Percentiles rank a stretch among this genome's conserved stretches.
Conservation (phyloP, 1,140 invertebrate genomes). For the Callitettix versicolor region DNA sequence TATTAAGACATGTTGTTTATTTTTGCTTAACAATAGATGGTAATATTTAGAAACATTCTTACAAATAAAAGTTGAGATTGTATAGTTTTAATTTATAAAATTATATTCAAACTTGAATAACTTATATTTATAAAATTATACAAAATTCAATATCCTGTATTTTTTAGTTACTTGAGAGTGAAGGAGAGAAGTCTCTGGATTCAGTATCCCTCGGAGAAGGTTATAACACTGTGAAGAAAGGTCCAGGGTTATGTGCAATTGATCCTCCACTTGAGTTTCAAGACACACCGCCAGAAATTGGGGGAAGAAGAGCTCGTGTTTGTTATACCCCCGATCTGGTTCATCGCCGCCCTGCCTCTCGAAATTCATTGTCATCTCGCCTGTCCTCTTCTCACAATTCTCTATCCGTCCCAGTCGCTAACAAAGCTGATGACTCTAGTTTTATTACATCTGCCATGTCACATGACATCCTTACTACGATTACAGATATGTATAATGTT, state of each 20-base stretch:
- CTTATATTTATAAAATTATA: no score
- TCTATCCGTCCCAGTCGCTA: conserved; percentile 52
- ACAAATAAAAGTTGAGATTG: no score
- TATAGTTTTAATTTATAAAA: no score
- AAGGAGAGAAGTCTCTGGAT: conserved; percentile 38
- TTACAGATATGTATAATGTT: conserved; percentile 74
- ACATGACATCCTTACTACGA: conserved; percentile 60
- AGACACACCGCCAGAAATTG: conserved; percentile 38
- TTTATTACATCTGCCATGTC: conserved; percentile 80
- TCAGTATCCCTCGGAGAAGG: conserved; percentile 50
- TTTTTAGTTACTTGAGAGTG: conserved; percentile 49
- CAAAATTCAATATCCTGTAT: no score
- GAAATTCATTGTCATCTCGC: conserved; percentile 58
- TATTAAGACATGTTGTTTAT: no score
- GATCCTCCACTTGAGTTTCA: conserved; percentile 72
- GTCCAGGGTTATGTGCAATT: conserved; percentile 42
- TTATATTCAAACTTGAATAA: no score
- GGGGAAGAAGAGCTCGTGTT: not conserved
- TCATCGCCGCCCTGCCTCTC: conserved; percentile 36
- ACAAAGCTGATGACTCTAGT: conserved; percentile 65
- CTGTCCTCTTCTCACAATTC: conserved; percentile 73
- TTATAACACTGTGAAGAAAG: conserved; percentile 71
- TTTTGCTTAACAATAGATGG: no score
- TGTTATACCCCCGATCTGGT: conserved; percentile 26
- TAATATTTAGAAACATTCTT: no score